These are phyloP conservation scores for Poecilia latipinna DNA, from an alignment of 2,113 vertebrate genomes.

Conservation along the genomic window DNA sequence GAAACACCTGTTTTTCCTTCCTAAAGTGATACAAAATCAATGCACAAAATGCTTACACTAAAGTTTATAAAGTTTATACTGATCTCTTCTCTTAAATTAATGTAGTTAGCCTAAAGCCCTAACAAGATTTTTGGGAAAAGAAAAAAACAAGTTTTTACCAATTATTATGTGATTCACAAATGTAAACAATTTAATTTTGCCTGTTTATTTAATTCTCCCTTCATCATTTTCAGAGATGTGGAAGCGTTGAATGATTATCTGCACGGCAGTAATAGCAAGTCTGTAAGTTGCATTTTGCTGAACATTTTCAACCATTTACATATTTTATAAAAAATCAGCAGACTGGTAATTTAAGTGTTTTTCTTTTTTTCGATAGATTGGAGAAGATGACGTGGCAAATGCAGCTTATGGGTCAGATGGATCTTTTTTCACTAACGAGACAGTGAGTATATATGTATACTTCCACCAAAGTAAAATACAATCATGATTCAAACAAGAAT, in stretches of 20 bases:
- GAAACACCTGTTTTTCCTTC: background rate
- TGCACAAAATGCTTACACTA: background rate
- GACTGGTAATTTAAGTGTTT: background rate
- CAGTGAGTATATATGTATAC: constrained; percentile 80
- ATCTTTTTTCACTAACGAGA: constrained; percentile 90
- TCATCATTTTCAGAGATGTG: constrained; percentile 86
- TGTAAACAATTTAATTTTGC: background rate
- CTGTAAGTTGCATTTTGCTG: constrained; percentile 85
- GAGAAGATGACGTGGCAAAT: constrained; percentile 91
- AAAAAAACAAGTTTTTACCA: background rate
- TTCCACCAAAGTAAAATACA: constrained; percentile 14
- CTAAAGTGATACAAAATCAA: background rate
- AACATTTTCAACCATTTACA: background rate
- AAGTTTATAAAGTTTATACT: background rate
- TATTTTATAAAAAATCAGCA: background rate
- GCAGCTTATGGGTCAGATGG: constrained; percentile 91
- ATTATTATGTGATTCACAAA: background rate
- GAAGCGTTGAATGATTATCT: constrained; percentile 97
- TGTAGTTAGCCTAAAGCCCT: background rate
- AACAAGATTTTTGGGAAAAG: background rate
- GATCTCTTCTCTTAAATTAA: background rate
- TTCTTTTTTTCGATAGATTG: constrained; percentile 69
- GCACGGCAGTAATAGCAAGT: constrained; percentile 94
- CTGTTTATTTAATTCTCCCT: background rate
- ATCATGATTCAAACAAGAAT: background rate